phyloP scores from a whole-genome alignment of 2,888 invertebrate genomes.

The Caenorhabditis wallacei region DNA sequence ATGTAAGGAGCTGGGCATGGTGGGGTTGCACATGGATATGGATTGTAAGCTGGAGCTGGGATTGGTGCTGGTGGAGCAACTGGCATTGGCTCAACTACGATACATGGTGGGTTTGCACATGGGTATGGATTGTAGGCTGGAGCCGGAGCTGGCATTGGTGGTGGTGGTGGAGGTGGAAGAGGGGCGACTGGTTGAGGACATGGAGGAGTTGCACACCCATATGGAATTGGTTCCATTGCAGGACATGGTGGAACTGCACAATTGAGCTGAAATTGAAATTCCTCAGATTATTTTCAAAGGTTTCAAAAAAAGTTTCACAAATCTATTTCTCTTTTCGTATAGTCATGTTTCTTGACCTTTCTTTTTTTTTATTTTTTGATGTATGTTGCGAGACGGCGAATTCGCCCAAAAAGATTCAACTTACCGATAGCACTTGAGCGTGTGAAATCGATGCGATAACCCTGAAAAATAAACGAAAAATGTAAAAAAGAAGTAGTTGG shows the following conservation, averaged over 20 bases:
- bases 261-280: constrained; percentile 22
- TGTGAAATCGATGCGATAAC: constrained; percentile 49
- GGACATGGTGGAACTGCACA: constrained; percentile 53
- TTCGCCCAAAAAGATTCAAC: constrained; percentile 17
- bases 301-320: neutral
- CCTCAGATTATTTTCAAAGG: neutral
- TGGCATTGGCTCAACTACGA: constrained; percentile 63
- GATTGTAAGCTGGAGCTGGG: constrained; percentile 62
- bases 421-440: constrained; percentile 54
- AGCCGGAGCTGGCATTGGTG: constrained; percentile 57
- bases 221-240: constrained; percentile 37
- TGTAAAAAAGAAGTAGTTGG: neutral
- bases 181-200: constrained; percentile 47
- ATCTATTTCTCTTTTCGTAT: constrained; percentile 7
- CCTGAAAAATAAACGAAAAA: constrained; percentile 32
- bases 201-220: constrained; percentile 59
- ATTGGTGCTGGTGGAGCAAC: constrained; percentile 49
- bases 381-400: neutral
- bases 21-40: constrained; percentile 64
- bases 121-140: constrained; percentile 65
- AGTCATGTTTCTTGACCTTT: neutral
- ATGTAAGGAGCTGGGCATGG: constrained; percentile 51
- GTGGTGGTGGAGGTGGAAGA: constrained; percentile 45
- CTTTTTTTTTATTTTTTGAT: constrained; percentile 6
- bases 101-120: constrained; percentile 67